These are phyloP conservation scores for Petrocephalus zakoni DNA, from an alignment of 2,113 vertebrate species.

Conservation along the genomic window DNA sequence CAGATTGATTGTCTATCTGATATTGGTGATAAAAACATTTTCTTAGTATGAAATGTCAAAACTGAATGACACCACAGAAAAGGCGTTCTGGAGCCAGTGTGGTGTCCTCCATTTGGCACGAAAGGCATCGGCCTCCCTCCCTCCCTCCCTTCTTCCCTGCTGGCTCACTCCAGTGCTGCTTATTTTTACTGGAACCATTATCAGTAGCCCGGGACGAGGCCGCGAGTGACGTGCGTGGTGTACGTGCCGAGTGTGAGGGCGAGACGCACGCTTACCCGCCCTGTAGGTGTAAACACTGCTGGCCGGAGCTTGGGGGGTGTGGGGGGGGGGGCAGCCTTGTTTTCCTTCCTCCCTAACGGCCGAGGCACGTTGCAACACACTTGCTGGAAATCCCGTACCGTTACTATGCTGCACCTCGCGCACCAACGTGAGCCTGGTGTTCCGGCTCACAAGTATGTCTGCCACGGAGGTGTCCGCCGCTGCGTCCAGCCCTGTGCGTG, in stretches of 20 bases:
- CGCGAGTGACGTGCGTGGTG: neutral
- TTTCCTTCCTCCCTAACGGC: conserved; percentile 16
- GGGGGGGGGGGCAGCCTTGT: neutral
- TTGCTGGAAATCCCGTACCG: neutral
- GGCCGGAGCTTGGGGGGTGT: neutral
- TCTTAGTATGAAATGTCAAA: neutral
- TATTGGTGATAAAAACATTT: neutral
- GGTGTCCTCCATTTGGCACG: neutral
- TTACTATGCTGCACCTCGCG: neutral
- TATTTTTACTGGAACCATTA: neutral
- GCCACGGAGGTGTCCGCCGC: neutral
- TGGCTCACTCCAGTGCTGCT: neutral
- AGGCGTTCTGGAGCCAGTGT: neutral
- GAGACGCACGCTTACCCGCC: neutral
- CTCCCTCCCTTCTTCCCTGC: neutral
- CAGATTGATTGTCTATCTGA: neutral
- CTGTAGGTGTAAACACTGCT: neutral
- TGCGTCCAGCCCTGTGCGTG: neutral
- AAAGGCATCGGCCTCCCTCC: neutral
- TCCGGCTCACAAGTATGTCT: neutral
- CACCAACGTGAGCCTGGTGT: neutral
- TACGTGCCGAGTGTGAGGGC: neutral
- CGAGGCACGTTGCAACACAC: neutral
- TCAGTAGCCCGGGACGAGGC: neutral
- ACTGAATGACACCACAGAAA: neutral